These are phyloP conservation scores for Metridium senile DNA, from an alignment of 92 coral and sea anemone species.

Conservation along the genomic window DNA sequence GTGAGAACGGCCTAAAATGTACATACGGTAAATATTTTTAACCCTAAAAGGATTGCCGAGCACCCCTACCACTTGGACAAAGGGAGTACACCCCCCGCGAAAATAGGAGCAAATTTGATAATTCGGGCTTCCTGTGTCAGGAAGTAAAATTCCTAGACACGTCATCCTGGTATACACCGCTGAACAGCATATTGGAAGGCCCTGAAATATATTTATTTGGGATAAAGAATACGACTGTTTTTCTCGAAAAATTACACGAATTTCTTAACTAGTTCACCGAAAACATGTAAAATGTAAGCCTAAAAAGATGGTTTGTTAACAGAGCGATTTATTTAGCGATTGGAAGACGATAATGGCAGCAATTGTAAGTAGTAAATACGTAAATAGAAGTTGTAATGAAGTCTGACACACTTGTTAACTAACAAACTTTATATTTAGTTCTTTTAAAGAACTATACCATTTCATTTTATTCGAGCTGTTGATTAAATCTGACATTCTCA, in stretches of 20 bases:
- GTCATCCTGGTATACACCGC: slow-evolving; percentile 8
- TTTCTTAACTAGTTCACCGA: not conserved
- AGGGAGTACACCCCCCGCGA: no score
- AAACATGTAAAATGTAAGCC: not conserved
- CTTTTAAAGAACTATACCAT: no score
- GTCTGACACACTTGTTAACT: not conserved
- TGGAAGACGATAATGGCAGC: not conserved
- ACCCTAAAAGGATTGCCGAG: no score
- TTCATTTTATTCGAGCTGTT: not conserved
- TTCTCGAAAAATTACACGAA: not conserved
- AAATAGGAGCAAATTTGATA: no score
- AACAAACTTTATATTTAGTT: not conserved
- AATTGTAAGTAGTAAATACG: not conserved
- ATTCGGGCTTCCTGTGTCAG: not conserved
- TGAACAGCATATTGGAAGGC: not conserved
- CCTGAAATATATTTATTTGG: slow-evolving; percentile 1
- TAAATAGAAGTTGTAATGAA: not conserved
- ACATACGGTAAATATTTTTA: no score
- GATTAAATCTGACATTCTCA: not conserved
- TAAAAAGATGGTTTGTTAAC: not conserved
- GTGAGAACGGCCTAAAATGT: no score
- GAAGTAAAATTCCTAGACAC: slow-evolving; percentile 10
- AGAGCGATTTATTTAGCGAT: not conserved
- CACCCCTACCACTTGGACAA: no score
- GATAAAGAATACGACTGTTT: not conserved